phyloP scores from a whole-genome alignment of 2,888 invertebrate genomes.

The Tortricodes alternella region DNA sequence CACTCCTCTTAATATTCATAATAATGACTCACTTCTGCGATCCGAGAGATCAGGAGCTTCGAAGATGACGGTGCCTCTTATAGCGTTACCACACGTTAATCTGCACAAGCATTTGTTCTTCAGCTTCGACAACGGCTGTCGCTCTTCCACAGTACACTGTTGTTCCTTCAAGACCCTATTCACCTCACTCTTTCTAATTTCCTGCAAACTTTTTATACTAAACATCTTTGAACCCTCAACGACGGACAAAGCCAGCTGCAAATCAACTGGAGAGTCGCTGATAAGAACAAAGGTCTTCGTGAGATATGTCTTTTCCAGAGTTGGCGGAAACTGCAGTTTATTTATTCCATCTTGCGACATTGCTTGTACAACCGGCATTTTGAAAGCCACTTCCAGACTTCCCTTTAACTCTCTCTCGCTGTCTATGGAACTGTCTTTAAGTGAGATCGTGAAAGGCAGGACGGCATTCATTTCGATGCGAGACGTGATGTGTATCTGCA shows the following conservation, averaged over 20 bases:
- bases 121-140: conserved; percentile 38
- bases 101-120: conserved; percentile 65
- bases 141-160: conserved; percentile 51
- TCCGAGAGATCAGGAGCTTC: conserved; percentile 50
- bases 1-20: no score
- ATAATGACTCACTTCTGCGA: not conserved
- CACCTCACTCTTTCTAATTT: conserved; percentile 65
- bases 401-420: conserved; percentile 57
- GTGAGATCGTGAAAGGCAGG: conserved; percentile 52
- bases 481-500: conserved; percentile 61
- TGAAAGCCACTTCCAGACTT: conserved; percentile 53
- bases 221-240: conserved; percentile 59
- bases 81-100: conserved; percentile 64
- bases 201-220: conserved; percentile 63
- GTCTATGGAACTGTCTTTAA: conserved; percentile 66
- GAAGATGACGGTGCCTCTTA: conserved; percentile 62
- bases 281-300: conserved; percentile 63
- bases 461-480: conserved; percentile 53
- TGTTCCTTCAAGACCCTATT: conserved; percentile 63
- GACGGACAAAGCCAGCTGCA: conserved; percentile 61
- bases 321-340: conserved; percentile 57
- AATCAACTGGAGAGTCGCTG: conserved; percentile 66
- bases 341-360: conserved; percentile 69
- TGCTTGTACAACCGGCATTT: conserved; percentile 66
- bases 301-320: conserved; percentile 51